Evolutionary conservation across 2,888 invertebrate genomes (phyloP).

Genomic region (Dromius quadrimaculatus): DNA sequence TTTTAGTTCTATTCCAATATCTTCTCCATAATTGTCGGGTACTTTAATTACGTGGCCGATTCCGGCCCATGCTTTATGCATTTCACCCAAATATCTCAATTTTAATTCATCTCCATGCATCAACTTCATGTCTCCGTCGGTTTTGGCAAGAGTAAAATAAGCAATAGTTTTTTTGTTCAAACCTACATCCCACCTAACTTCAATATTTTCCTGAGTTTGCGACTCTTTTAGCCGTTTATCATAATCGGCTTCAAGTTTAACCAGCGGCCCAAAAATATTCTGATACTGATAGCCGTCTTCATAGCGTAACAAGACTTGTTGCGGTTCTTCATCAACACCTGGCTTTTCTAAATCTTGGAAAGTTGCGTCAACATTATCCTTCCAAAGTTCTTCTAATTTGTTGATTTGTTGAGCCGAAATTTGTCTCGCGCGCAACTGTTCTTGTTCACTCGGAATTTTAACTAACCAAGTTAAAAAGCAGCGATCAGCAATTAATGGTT

Average conservation of each 20-base stretch:
- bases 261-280: conserved; percentile 96
- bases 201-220: conserved; percentile 97
- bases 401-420: conserved; percentile 98
- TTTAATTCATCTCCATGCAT: conserved; percentile 99
- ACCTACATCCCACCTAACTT: conserved; percentile 98
- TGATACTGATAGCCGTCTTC: conserved; percentile 99
- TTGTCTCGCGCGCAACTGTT: conserved; percentile 94
- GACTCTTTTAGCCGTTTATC: conserved; percentile 98
- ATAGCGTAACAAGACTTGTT: conserved; percentile 83
- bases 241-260: conserved; percentile 97
- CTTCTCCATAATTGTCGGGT: conserved; percentile 96
- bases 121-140: conserved; percentile 97
- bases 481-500: conserved; percentile 96
- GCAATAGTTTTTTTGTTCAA: conserved; percentile 98
- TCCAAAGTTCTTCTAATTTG: conserved; percentile 98
- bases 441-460: conserved; percentile 96
- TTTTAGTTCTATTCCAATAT: conserved; percentile 97
- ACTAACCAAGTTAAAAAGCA: conserved; percentile 97
- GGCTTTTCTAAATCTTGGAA: conserved; percentile 98
- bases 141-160: conserved; percentile 96
- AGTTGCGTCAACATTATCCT: conserved; percentile 97
- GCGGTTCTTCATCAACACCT: conserved; percentile 97
- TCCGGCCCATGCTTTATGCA: conserved; percentile 96
- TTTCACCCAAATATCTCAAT: conserved; percentile 91
- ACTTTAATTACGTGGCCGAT: conserved; percentile 98